Percentiles rank a stretch among this genome's conserved stretches.
These are phyloP conservation scores for Cephus pulcher DNA, from an alignment of 2,888 invertebrate species.

Conservation along the genomic window DNA sequence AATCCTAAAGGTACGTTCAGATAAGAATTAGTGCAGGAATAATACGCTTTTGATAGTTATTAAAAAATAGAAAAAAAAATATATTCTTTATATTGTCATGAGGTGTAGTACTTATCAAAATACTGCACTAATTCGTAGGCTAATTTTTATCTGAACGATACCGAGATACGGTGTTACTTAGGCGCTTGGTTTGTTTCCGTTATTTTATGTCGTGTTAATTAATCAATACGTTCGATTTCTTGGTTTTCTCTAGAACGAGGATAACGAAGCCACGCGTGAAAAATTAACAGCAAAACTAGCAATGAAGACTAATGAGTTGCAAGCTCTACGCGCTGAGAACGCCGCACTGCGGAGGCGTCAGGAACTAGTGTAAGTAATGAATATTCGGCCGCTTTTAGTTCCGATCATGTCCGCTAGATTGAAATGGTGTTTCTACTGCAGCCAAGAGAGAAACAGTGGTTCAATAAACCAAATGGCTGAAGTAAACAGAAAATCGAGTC, in stretches of 20 bases:
- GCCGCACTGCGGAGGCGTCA: conserved; percentile 36
- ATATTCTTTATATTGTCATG: background rate
- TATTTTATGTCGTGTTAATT: background rate
- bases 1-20: background rate
- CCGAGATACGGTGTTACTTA: background rate
- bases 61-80: background rate
- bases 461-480: conserved; percentile 43
- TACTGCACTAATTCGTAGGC: background rate
- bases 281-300: conserved; percentile 68
- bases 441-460: conserved; percentile 42
- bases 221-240: background rate
- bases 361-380: conserved; percentile 36
- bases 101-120: background rate
- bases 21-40: background rate
- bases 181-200: background rate
- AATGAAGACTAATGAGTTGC: conserved; percentile 65
- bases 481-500: conserved; percentile 22
- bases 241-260: conserved; percentile 55
- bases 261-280: conserved; percentile 68
- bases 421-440: conserved; percentile 18
- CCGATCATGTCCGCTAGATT: background rate
- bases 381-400: background rate
- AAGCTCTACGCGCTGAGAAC: conserved; percentile 35
- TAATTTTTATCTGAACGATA: background rate
- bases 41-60: background rate